These are phyloP conservation scores for Agrotis clavis DNA, from an alignment of 2,888 invertebrate species.

Conservation along the genomic window DNA sequence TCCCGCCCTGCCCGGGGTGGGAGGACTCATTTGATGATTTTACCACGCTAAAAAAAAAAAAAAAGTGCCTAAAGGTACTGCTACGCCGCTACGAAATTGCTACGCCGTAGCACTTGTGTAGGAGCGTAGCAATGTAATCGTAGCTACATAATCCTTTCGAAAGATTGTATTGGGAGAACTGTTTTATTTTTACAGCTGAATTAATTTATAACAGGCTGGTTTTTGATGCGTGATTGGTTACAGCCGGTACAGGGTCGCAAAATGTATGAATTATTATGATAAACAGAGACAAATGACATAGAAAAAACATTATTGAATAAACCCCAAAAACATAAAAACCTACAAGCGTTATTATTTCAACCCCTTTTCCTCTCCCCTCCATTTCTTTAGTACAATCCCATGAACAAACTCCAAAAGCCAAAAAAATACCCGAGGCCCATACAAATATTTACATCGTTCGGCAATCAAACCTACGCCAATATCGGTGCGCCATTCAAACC, in stretches of 20 bases:
- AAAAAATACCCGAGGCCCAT: background rate
- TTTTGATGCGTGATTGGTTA: background rate
- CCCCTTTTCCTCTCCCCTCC: too few species aligned
- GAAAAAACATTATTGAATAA: background rate
- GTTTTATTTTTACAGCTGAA: too few species aligned
- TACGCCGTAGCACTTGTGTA: background rate
- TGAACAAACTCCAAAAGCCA: background rate
- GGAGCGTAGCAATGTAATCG: slow-evolving; percentile 3
- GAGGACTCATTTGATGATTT: too few species aligned
- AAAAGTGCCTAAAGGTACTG: too few species aligned
- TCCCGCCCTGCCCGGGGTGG: too few species aligned
- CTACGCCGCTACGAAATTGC: background rate
- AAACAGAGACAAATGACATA: background rate
- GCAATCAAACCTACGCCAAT: background rate
- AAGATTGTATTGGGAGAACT: background rate
- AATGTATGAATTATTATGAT: too few species aligned
- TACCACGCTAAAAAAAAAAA: too few species aligned
- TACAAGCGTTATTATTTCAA: background rate
- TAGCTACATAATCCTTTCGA: background rate
- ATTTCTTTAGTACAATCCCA: background rate
- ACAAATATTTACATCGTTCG: slow-evolving; percentile 12
- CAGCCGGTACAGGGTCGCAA: background rate
- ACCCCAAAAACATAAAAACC: background rate
- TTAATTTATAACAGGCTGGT: too few species aligned
- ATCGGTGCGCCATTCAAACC: slow-evolving; percentile 10